Conservation (phyloP, 1,140 invertebrate genomes). For the Calephelis nemesis region DNA sequence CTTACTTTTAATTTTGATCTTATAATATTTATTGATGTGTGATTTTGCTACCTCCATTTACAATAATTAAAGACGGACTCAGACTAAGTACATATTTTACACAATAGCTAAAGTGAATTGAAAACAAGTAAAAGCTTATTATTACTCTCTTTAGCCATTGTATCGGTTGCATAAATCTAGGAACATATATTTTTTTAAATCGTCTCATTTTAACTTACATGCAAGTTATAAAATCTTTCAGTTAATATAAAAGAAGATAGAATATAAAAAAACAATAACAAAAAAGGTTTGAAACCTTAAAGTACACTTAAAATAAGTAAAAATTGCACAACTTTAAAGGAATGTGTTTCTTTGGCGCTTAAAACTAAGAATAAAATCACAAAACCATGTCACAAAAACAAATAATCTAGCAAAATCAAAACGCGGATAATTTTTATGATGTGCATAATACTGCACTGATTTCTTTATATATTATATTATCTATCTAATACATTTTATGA, state of each 20-base stretch:
- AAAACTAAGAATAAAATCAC: slow-evolving; percentile 63
- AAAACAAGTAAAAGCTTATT: too few species aligned
- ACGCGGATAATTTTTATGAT: not conserved
- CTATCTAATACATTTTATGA: too few species aligned
- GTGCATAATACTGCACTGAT: slow-evolving; percentile 1
- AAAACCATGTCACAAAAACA: slow-evolving; percentile 57
- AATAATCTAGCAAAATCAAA: slow-evolving; percentile 41
- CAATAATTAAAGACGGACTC: too few species aligned
- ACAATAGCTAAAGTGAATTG: too few species aligned
- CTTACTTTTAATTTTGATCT: too few species aligned
- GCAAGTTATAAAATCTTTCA: slow-evolving; percentile 14
- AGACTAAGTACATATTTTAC: too few species aligned
- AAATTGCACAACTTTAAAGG: slow-evolving; percentile 67
- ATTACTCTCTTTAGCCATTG: too few species aligned
- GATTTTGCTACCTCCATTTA: too few species aligned
- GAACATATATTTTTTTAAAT: not conserved
- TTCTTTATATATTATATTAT: not conserved
- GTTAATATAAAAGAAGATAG: slow-evolving; percentile 41
- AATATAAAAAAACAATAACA: slow-evolving; percentile 44
- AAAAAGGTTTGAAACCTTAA: slow-evolving; percentile 30
- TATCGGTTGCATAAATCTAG: not conserved
- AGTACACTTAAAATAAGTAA: slow-evolving; percentile 56
- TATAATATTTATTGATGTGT: too few species aligned
- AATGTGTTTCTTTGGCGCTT: slow-evolving; percentile 68
- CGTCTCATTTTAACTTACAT: slow-evolving; percentile 15